phyloP scores from a whole-genome alignment of 2,797 vertebrate genomes.

The Trematomus bernacchii region DNA sequence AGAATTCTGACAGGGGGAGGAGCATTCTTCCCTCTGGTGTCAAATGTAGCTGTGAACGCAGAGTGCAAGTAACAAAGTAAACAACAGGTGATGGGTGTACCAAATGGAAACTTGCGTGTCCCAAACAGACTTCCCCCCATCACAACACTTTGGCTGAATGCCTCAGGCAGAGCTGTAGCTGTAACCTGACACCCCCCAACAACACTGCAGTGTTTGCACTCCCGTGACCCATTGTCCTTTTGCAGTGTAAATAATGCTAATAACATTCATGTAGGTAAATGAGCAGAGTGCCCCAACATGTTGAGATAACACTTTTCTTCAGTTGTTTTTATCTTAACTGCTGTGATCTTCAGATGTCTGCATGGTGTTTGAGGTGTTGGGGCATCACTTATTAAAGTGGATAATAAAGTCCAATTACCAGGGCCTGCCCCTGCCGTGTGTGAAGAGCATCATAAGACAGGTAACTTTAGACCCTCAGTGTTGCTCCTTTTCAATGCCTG shows the following conservation, averaged over 20 bases:
- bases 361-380: slow-evolving; percentile 99
- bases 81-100: slow-evolving; percentile 60
- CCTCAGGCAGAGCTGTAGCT: slow-evolving; percentile 39
- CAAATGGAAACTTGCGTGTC: slow-evolving; percentile 35
- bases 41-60: slow-evolving; percentile 34
- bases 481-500: slow-evolving; percentile 16
- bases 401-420: slow-evolving; percentile 99
- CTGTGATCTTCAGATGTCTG: slow-evolving; percentile 90
- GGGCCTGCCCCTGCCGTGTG: slow-evolving; percentile 94
- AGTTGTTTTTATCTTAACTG: slow-evolving; percentile 83
- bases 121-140: slow-evolving; percentile 31
- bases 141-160: slow-evolving; percentile 46
- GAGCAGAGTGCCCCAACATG: not conserved
- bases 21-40: slow-evolving; percentile 27
- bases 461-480: slow-evolving; percentile 72
- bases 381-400: slow-evolving; percentile 98
- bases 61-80: slow-evolving; percentile 41
- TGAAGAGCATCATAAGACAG: slow-evolving; percentile 97
- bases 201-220: slow-evolving; percentile 35
- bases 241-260: slow-evolving; percentile 36
- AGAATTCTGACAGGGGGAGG: slow-evolving; percentile 1
- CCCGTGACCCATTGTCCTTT: slow-evolving; percentile 26
- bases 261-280: slow-evolving; percentile 13
- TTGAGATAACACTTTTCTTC: not conserved
- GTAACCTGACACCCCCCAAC: slow-evolving; percentile 59